These are phyloP conservation scores for Columba janthina DNA, from an alignment of 2,113 vertebrate species.

Conservation along the genomic window DNA sequence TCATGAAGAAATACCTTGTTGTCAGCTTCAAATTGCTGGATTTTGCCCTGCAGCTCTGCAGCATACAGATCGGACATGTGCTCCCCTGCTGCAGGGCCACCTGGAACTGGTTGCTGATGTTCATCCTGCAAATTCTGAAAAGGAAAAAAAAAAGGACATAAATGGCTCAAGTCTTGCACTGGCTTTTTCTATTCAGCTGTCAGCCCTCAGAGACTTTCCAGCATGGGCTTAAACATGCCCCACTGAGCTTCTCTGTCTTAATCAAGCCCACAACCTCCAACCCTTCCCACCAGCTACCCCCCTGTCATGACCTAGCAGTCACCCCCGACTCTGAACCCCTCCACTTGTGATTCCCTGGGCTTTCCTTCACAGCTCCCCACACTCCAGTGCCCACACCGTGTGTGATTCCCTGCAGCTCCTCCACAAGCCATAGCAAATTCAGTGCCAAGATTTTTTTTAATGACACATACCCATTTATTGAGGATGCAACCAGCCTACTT, in stretches of 20 bases:
- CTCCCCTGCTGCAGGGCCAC: constrained; percentile 63
- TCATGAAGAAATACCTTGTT: constrained; percentile 82
- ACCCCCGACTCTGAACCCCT: not conserved
- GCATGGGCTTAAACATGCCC: not conserved
- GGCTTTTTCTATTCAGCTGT: not conserved
- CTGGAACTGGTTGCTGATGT: constrained; percentile 58
- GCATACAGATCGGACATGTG: constrained; percentile 66
- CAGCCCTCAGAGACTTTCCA: not conserved
- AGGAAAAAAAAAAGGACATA: not conserved
- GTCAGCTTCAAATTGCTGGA: constrained; percentile 79
- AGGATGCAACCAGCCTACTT: not conserved
- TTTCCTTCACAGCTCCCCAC: not conserved
- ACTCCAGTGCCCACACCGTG: fast-evolving
- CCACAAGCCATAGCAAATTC: not conserved
- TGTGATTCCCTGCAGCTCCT: not conserved
- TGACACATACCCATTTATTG: not conserved
- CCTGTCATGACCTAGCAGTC: not conserved
- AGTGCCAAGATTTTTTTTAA: not conserved
- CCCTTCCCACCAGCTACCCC: not conserved
- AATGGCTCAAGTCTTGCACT: not conserved
- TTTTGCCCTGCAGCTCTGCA: constrained; percentile 81
- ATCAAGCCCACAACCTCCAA: not conserved
- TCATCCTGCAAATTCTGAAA: constrained; percentile 27
- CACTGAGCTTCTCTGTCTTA: not conserved
- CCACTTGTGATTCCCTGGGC: not conserved